Evolutionary conservation across 2,113 vertebrate species (phyloP).

Genomic region (Felis catus): F.catus_Fca126_mat1.0 CM031425.1:19534501-19535000

Average conservation of each 20-base stretch:
- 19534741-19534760: not conserved
- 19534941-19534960: not conserved
- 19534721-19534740: not conserved
- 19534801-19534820: not conserved
- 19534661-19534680: not conserved
- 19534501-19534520: too few species aligned
- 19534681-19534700: not conserved
- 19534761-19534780: not conserved
- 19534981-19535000: not conserved
- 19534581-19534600: too few species aligned
- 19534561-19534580: too few species aligned
- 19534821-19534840: constrained; percentile 25
- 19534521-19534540: too few species aligned
- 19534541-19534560: too few species aligned
- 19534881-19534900: not conserved
- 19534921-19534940: not conserved
- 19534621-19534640: too few species aligned
- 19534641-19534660: too few species aligned
- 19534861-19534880: constrained; percentile 49
- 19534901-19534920: not conserved
- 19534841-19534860: not conserved
- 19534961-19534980: not conserved
- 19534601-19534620: too few species aligned
- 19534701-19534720: not conserved
- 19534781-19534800: not conserved